phyloP scores from a whole-genome alignment of 2,797 vertebrate genomes.

The Anabas testudineus region DNA sequence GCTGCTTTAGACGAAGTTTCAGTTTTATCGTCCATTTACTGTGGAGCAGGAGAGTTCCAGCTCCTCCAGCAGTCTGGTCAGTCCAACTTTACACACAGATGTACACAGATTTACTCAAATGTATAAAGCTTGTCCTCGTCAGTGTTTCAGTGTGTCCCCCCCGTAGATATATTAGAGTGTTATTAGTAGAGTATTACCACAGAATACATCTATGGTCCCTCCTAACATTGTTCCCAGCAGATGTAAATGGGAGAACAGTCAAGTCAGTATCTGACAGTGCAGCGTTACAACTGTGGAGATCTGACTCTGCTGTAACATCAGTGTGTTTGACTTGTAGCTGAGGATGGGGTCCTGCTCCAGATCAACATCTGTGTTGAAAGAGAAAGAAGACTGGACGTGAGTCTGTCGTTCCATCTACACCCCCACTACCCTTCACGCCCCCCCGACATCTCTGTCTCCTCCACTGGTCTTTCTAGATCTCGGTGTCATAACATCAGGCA shows the following conservation, averaged over 20 bases:
- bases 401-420: conserved; percentile 87
- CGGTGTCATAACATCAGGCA: conserved; percentile 76
- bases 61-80: neutral
- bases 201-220: too few species aligned
- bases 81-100: neutral
- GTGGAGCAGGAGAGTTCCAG: neutral
- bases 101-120: too few species aligned
- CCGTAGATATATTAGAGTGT: too few species aligned
- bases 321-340: conserved; percentile 21
- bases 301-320: neutral
- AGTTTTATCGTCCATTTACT: neutral
- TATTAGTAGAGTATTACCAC: too few species aligned
- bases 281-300: neutral
- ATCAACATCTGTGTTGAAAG: conserved; percentile 39
- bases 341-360: conserved; percentile 52
- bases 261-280: neutral
- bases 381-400: conserved; percentile 20
- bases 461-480: conserved; percentile 83
- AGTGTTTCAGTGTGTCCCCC: too few species aligned
- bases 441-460: conserved; percentile 88
- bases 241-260: too few species aligned
- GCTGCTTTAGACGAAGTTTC: neutral
- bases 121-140: too few species aligned
- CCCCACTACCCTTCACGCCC: conserved; percentile 83
- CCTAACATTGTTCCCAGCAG: too few species aligned